Percentiles rank a stretch among this genome's conserved stretches.
phyloP scores from a whole-genome alignment of 2,797 vertebrate genomes.

The Lates japonicus region DNA sequence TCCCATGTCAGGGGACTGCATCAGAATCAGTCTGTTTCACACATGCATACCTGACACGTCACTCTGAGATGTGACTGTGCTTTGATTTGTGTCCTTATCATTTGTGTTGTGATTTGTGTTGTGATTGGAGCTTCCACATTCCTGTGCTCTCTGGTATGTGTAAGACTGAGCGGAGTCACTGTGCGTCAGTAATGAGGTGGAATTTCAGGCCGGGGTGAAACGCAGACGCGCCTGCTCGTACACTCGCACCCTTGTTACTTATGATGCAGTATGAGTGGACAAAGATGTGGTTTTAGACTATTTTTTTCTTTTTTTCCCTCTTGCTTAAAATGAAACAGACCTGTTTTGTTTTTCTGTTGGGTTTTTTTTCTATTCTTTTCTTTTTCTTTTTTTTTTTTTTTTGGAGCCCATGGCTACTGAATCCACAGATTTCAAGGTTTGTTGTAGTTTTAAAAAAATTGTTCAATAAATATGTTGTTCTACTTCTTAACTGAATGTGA shows the following conservation, averaged over 20 bases:
- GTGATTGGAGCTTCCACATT: conserved; percentile 67
- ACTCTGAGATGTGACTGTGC: not conserved
- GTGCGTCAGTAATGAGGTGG: conserved; percentile 77
- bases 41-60: conserved; percentile 3
- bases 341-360: no score
- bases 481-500: conserved; percentile 9
- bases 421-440: not conserved
- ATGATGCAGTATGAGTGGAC: conserved; percentile 12
- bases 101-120: conserved; percentile 48
- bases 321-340: no score
- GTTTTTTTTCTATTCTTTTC: no score
- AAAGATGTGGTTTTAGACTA: not conserved
- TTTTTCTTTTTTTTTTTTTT: not conserved
- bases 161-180: conserved; percentile 47
- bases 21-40: not conserved
- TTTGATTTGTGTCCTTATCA: conserved; percentile 39
- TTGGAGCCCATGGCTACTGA: not conserved
- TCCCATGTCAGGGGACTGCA: not conserved
- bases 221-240: not conserved
- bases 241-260: not conserved
- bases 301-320: no score
- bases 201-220: conserved; percentile 63
- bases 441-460: no score
- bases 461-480: not conserved
- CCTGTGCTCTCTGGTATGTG: conserved; percentile 67